Evolutionary conservation across 2,797 vertebrate species (phyloP).

Genomic region (Lithobates sylvaticus): DNA sequence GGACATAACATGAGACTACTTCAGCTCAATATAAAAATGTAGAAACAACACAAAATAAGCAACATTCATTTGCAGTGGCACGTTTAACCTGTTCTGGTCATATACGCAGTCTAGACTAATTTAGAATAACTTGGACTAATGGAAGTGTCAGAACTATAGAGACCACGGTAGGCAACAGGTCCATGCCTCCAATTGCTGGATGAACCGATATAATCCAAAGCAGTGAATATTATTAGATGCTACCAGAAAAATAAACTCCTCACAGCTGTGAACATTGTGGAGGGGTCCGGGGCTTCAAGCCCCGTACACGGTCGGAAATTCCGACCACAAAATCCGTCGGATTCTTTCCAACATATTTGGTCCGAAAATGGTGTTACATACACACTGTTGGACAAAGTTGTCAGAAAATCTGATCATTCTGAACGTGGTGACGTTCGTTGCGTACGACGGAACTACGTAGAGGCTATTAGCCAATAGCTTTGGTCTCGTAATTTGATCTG

Average conservation of each 20-base stretch:
- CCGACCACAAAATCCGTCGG: no score
- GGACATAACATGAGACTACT: conserved; percentile 12
- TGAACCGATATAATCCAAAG: background rate
- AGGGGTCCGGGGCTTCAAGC: no score
- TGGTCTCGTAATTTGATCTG: no score
- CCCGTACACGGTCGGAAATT: no score
- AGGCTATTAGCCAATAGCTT: no score
- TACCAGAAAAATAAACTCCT: background rate
- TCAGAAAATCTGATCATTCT: no score
- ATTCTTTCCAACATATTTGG: no score
- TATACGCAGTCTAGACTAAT: background rate
- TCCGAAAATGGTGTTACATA: no score
- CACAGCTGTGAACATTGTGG: no score
- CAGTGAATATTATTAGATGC: background rate
- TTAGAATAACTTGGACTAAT: background rate
- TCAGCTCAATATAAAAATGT: background rate
- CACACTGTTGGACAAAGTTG: no score
- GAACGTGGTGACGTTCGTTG: no score
- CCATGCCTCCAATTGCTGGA: background rate
- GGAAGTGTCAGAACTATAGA: background rate
- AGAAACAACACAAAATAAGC: background rate
- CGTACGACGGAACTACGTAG: no score
- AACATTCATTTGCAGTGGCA: background rate
- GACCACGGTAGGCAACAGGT: background rate
- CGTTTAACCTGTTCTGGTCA: background rate